Conservation (phyloP, 1,140 invertebrate genomes). For the Nymphalis io region DNA sequence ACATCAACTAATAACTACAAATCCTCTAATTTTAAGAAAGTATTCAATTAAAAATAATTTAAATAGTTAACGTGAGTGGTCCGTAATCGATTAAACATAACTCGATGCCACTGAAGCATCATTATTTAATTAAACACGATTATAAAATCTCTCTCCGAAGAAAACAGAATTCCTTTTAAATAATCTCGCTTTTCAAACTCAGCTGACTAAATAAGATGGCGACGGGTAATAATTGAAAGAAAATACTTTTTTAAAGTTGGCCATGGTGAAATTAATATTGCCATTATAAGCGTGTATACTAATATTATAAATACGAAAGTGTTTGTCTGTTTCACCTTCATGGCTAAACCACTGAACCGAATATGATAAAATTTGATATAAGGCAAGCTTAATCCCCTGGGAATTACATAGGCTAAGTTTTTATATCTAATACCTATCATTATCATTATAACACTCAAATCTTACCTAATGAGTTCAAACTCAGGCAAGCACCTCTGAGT, state of each 20-base stretch:
- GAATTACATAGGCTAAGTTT: no score
- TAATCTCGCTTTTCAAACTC: constrained; percentile 17
- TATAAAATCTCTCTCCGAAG: constrained; percentile 1
- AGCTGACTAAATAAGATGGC: constrained; percentile 62
- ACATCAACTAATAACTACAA: no score
- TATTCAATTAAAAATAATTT: background rate
- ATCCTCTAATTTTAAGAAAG: background rate
- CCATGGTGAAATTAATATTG: constrained; percentile 37
- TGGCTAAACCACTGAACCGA: no score
- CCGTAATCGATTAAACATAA: background rate
- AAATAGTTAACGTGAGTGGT: background rate
- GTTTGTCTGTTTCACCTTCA: no score
- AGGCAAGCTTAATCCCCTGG: no score
- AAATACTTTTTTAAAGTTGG: constrained; percentile 60
- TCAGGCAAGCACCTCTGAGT: no score
- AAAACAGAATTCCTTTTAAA: constrained; percentile 16
- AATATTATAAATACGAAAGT: no score
- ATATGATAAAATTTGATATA: no score
- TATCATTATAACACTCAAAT: no score
- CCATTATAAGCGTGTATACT: no score
- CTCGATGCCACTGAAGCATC: constrained; percentile 12
- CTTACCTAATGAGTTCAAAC: no score
- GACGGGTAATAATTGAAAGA: constrained; percentile 62
- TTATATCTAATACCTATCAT: no score
- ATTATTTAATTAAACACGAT: constrained; percentile 29